phyloP scores from a whole-genome alignment of 2,888 invertebrate species.

The Eumerus sabulonum region DNA sequence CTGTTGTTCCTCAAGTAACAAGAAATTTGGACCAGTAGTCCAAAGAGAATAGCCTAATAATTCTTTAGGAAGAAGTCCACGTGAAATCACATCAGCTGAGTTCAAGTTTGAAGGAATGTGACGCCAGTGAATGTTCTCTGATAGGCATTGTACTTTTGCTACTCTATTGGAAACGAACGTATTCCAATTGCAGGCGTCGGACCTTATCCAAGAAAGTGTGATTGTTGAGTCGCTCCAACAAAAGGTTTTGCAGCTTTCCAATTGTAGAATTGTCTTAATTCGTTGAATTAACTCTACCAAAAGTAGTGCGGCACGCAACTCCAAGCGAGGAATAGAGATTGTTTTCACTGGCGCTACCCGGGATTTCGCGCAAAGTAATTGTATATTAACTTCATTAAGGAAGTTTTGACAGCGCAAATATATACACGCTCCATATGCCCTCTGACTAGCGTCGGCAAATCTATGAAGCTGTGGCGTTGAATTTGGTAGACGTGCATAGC shows the following conservation, averaged over 20 bases:
- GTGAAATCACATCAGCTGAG: slow-evolving; percentile 27
- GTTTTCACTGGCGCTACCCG: slow-evolving; percentile 21
- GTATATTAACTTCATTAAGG: neutral
- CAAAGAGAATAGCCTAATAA: too few relatives aligned
- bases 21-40: too few relatives aligned
- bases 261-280: too few relatives aligned
- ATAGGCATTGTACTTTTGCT: neutral
- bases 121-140: slow-evolving; percentile 27
- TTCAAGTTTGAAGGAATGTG: slow-evolving; percentile 19
- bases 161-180: neutral
- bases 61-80: too few relatives aligned
- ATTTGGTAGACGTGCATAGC: slow-evolving; percentile 15
- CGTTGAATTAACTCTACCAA: slow-evolving; percentile 21
- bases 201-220: slow-evolving; percentile 3
- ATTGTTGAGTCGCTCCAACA: slow-evolving; percentile 41
- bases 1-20: too few relatives aligned
- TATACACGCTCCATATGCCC: slow-evolving; percentile 27
- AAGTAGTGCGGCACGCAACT: slow-evolving; percentile 40
- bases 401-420: slow-evolving; percentile 33
- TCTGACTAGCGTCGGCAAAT: slow-evolving; percentile 39
- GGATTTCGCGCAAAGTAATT: slow-evolving; percentile 9
- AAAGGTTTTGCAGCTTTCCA: slow-evolving; percentile 23
- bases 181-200: neutral
- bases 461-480: slow-evolving; percentile 25
- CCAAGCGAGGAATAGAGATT: slow-evolving; percentile 35